A percentile compares a stretch with the other conserved stretches of the same genome.
Evolutionary conservation across 2,888 invertebrate genomes (phyloP).

Genomic region (Apodemia mormo): DNA sequence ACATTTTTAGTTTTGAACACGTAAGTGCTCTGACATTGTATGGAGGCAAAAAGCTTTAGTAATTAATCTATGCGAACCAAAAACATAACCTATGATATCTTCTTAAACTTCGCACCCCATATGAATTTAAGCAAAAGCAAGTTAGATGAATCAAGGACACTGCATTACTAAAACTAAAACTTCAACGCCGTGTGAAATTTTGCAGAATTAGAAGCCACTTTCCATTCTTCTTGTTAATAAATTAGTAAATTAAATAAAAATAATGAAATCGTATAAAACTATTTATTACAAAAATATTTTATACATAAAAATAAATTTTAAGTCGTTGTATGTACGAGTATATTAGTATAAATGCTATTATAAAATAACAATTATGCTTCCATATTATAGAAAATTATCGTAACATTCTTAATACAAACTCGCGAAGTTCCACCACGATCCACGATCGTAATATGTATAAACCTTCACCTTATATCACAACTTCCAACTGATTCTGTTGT

Average conservation of each 20-base stretch:
- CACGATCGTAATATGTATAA: background rate
- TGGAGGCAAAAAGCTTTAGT: constrained; percentile 5
- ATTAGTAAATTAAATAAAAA: constrained; percentile 5
- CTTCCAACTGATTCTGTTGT: background rate
- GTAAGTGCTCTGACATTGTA: background rate
- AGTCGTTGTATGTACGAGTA: background rate
- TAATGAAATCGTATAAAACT: background rate
- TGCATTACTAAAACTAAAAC: constrained; percentile 17
- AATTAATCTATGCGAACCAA: constrained; percentile 3
- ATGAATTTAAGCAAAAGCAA: constrained; percentile 1
- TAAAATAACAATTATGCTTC: constrained; percentile 1
- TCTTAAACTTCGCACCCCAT: no score
- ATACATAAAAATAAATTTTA: constrained; percentile 5
- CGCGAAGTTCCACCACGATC: background rate
- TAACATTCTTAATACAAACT: background rate
- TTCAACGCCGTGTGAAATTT: constrained; percentile 33
- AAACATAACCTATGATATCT: background rate
- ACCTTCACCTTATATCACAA: constrained; percentile 13
- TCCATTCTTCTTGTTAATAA: constrained; percentile 11
- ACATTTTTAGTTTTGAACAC: background rate
- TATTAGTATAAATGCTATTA: constrained; percentile 1
- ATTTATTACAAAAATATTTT: constrained; percentile 5
- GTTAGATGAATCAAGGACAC: constrained; percentile 14
- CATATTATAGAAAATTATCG: background rate
- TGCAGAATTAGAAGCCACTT: constrained; percentile 33